Base-by-base conservation (phyloP, 2,113 vertebrate species). In the Chlorodrepanis virens region DNA sequence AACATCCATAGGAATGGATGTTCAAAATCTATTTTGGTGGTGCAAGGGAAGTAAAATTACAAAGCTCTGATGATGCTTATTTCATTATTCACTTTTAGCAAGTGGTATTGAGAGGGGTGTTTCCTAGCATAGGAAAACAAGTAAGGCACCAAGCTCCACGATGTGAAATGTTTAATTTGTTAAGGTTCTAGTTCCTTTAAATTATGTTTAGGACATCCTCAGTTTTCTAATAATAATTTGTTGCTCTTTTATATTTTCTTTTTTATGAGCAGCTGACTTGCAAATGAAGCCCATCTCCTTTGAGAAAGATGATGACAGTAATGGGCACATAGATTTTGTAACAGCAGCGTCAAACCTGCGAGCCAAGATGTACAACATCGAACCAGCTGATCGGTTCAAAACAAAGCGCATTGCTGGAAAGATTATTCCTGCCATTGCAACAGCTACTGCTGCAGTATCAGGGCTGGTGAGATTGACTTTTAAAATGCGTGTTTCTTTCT, bases 381-480 rank as follows among this genome's bases (percentile, higher is more conserved):
- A 99, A 50, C 98, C 98, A 6, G 99, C 99, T 17, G 99, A 99
- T 95, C 97, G 99, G 53, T 98, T 99, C 47, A 99, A 99, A 98
- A 99, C 99, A 81, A 99, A 99, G 89, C 99, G 99, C 54, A 99
- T 99, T 63, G 99, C 99, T 54, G 99, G 99, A 13, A 99, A 99
- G 97, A 99, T 99, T 92, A 99, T 99, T 95, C 99, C 99, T 33
- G 99, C 99, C 31, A 99, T 99, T 63, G 99, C 99, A 90, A 99
- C 99, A n/a, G 98, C 99, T 57, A 99, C 99, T 33, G 99, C 99
- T 67, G 98, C 99, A 16, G 99, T 99, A 23, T 99, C 99, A 54
- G 99, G 99, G 67, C 97, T 99, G 98, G 99, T 99, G 88, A 98
- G 99, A 87, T 69, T 39, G 76, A 81, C 89, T 53, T 59, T 63